Evolutionary conservation across 2,888 invertebrate species (phyloP).

Genomic region (Strigamia transsilvanica): DNA sequence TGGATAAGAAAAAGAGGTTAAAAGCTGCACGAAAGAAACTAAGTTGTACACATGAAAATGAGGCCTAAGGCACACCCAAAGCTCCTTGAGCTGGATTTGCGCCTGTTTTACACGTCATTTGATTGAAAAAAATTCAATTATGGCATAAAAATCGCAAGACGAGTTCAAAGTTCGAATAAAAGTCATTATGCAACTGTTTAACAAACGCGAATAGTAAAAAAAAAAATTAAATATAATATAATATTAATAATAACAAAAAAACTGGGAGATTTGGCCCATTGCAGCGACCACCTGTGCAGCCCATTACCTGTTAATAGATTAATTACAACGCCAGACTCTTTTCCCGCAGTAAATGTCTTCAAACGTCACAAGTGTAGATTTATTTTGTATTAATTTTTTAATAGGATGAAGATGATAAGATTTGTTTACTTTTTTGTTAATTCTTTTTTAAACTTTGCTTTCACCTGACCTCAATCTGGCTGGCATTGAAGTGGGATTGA

Average conservation of each 20-base stretch:
- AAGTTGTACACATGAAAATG: constrained; percentile 7
- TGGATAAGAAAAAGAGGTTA: constrained; percentile 37
- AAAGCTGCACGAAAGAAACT: not conserved
- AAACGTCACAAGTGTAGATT: not conserved
- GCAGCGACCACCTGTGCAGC: constrained; percentile 10
- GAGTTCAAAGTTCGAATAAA: not conserved
- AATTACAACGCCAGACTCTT: constrained; percentile 17
- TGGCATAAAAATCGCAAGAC: not conserved
- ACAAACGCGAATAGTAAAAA: not conserved
- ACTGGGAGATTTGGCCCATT: not conserved
- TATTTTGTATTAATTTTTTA: not conserved
- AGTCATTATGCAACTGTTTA: not conserved
- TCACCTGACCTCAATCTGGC: constrained; percentile 5
- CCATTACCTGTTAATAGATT: constrained; percentile 29
- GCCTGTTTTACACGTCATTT: not conserved
- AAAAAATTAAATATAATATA: constrained; percentile 2
- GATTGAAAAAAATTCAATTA: not conserved
- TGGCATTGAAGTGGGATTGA: constrained; percentile 12
- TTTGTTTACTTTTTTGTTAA: not conserved
- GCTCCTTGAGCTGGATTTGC: constrained; percentile 30
- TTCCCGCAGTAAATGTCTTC: constrained; percentile 18
- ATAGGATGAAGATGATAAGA: not conserved
- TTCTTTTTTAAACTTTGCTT: constrained; percentile 2
- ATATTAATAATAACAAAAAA: not conserved
- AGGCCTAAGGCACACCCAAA: constrained; percentile 31